Conservation (phyloP, 2,888 invertebrate genomes). For the Caprella mutica region DNA sequence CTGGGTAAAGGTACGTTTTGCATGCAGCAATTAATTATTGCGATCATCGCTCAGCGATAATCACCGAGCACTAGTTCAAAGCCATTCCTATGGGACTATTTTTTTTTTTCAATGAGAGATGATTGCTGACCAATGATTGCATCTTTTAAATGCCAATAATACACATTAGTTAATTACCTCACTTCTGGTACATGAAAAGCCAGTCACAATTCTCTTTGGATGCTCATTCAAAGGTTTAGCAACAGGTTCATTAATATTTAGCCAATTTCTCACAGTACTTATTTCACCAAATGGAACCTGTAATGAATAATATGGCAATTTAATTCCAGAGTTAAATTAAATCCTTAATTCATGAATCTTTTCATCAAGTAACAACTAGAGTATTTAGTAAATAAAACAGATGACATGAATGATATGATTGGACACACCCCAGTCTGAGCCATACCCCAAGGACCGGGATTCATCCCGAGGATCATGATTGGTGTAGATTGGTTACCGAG, state of each 20-base stretch:
- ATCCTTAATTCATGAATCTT: too few relatives aligned
- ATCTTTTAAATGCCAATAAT: not conserved
- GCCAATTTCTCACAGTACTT: constrained; percentile 60
- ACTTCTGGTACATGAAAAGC: constrained; percentile 57
- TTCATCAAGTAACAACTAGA: too few relatives aligned
- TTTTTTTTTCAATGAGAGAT: too few relatives aligned
- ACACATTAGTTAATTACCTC: too few relatives aligned
- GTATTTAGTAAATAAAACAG: not conserved
- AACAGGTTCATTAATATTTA: constrained; percentile 58
- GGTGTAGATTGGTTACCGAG: constrained; percentile 49
- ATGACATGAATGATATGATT: constrained; percentile 11
- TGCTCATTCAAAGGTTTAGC: constrained; percentile 57
- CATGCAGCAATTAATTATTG: too few relatives aligned
- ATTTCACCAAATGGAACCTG: constrained; percentile 85
- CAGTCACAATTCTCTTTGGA: constrained; percentile 53
- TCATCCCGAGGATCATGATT: constrained; percentile 81
- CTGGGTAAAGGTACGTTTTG: too few relatives aligned
- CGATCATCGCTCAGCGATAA: too few relatives aligned
- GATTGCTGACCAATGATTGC: too few relatives aligned
- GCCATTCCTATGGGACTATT: too few relatives aligned
- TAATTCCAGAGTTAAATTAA: too few relatives aligned
- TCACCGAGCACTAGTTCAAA: too few relatives aligned
- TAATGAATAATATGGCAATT: too few relatives aligned
- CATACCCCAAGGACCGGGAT: constrained; percentile 96
- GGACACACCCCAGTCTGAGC: constrained; percentile 73